Evolutionary conservation across 92 coral and sea anemone genomes (phyloP).

Genomic region (Desmophyllum pertusum): DNA sequence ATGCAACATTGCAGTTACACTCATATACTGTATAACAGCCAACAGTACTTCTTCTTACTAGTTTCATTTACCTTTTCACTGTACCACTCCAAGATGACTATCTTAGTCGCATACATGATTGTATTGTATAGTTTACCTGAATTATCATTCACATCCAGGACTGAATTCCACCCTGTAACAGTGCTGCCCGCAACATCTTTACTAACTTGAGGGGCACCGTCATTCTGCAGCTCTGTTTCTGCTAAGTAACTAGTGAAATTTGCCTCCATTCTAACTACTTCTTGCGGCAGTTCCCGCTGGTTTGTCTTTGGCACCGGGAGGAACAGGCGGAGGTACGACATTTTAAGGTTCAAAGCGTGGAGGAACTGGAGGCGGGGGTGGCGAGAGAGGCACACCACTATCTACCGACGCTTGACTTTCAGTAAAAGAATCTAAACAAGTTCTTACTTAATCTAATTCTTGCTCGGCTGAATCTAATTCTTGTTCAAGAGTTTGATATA

Average conservation of each 20-base stretch:
- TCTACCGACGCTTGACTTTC: slow-evolving; percentile 10
- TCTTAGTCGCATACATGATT: too few species aligned
- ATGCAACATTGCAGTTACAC: too few species aligned
- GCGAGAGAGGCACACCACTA: slow-evolving; percentile 19
- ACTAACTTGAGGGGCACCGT: background rate
- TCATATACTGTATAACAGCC: too few species aligned
- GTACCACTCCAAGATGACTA: too few species aligned
- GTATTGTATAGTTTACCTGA: too few species aligned
- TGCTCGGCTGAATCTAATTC: slow-evolving; percentile 49
- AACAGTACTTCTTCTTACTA: too few species aligned
- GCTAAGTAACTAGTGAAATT: slow-evolving; percentile 36
- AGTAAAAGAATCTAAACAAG: background rate
- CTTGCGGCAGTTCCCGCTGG: slow-evolving; percentile 10
- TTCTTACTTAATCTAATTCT: slow-evolving; percentile 39
- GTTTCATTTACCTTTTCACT: too few species aligned
- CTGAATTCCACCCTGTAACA: slow-evolving; percentile 22
- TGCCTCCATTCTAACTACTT: slow-evolving; percentile 7
- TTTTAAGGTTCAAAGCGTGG: slow-evolving; percentile 52
- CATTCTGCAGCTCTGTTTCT: slow-evolving; percentile 23
- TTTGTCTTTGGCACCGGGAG: slow-evolving; percentile 42
- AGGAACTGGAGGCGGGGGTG: slow-evolving; percentile 66
- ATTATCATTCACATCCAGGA: slow-evolving; percentile 63
- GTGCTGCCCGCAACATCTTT: slow-evolving; percentile 9
- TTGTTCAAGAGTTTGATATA: slow-evolving; percentile 62
- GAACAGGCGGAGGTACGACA: slow-evolving; percentile 47